These are phyloP conservation scores for Megaceryle torquata DNA, from an alignment of 2,113 vertebrate genomes.

Conservation along the genomic window DNA sequence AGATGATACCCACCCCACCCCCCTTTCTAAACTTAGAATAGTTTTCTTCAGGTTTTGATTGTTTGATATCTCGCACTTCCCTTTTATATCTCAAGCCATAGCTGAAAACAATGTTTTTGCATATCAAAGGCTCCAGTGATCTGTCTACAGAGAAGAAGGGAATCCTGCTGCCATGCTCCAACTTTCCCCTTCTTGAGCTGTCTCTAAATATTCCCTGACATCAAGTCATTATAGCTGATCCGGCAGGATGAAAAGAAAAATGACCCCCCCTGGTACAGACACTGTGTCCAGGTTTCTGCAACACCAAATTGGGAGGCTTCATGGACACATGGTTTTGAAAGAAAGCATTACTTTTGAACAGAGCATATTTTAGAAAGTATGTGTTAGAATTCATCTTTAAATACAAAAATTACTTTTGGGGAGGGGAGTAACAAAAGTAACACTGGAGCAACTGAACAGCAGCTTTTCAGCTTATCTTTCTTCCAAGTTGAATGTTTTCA, in stretches of 20 bases:
- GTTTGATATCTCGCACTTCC: constrained; percentile 70
- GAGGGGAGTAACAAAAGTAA: not conserved
- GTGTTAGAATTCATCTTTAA: not conserved
- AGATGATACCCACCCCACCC: constrained; percentile 45
- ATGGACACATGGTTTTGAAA: constrained; percentile 67
- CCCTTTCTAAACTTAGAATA: constrained; percentile 58
- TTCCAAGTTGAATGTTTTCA: not conserved
- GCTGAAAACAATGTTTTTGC: constrained; percentile 68
- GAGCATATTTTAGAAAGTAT: not conserved
- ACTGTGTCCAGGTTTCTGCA: constrained; percentile 65
- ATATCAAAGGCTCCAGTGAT: constrained; percentile 74
- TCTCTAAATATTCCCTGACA: constrained; percentile 53
- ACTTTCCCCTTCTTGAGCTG: constrained; percentile 55
- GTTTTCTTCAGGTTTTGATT: constrained; percentile 66
- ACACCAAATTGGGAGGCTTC: constrained; percentile 49
- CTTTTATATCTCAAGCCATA: constrained; percentile 63
- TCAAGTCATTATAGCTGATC: constrained; percentile 67
- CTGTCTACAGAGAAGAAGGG: constrained; percentile 68
- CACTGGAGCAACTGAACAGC: not conserved
- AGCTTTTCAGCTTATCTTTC: not conserved
- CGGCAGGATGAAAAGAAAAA: constrained; percentile 68
- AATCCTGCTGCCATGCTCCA: constrained; percentile 58
- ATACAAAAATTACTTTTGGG: not conserved
- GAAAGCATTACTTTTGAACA: constrained; percentile 56
- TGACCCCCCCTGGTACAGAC: constrained; percentile 60